Evolutionary conservation across 1,140 invertebrate genomes (phyloP), one percentile per base, ranked within the genome.

Genomic region (Phymorhynchus buccinoides): DNA sequence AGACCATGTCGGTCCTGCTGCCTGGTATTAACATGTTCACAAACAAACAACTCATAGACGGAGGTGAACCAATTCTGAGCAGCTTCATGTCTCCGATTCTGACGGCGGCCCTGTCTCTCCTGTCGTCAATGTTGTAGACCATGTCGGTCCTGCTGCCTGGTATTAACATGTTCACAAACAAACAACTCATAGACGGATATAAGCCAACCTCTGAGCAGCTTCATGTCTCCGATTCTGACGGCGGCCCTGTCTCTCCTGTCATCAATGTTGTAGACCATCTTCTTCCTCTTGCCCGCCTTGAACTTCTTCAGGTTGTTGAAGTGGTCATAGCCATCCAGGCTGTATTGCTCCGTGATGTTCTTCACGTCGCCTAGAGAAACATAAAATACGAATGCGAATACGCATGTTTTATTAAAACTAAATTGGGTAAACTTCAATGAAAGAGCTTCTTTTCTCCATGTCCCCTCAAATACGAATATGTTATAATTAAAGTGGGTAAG

Each of bases 211-310:
- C 30, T 35, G 6, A 71, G 30, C 3, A 71, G 30, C 16, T 71
- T 71, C 3, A 71, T 7, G 66, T 71, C 66, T 3, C 66, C 66
- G 35, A 71, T 71, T 32, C 66, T 3, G 16, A 71, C 66, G 22
- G 66, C 66, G 3, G 66, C n/a, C 9, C 66, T n/a, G 30, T 32
- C 6, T 16, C 32, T 6, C 6, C 32, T 71, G 66, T 71, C 66
- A 18, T 71, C 66, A 35, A 71, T 71, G 66, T 71, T 71, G 66
- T 71, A 71, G 6, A 71, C 66, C 66, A 71, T 71, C 16, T 71
- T 71, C 6, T 6, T 71, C 30, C 66, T 32, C 6, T 71, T 35
- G 6, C 66, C 66, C 16, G 30, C 4, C 2, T 1, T 3, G 6
- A 32, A 32, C 32, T 18, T 37, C 6, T 32, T 35, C n/a, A 71